Evolutionary conservation across 1,140 invertebrate genomes (phyloP), one percentile per base, ranked within the genome.

Genomic region (Ctenoplectra terminalis): DNA sequence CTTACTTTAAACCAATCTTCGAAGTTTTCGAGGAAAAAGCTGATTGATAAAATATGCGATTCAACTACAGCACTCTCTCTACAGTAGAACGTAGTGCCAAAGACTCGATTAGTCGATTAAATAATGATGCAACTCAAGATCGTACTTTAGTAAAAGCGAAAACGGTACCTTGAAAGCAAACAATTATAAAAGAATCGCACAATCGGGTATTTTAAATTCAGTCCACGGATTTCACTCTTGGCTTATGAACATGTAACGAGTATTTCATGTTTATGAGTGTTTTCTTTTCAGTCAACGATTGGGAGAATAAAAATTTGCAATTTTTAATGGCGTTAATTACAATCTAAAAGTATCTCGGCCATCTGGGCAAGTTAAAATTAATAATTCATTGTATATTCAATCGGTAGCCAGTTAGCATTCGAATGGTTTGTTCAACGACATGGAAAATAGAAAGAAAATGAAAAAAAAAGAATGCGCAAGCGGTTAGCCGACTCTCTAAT

Each of bases 401-500:
- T 13, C 17, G 58, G 8, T 23, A 71, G 2, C 15, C 13, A 58
- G 17, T 56, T 71, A 37, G 23, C 2, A 66, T 43, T 26, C 29
- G 4, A 52, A 64, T 70, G 31, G 52, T 48, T 23, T 11, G 29
- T 73, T 37, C n/a, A 20, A 50, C 58, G 29, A 1, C 13, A 43
- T 0, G 20, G 0, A 48, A 37, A 72, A 60, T 54, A 52, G 60
- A 77, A 64, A 2, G 1, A 61, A 67, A 13, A 31, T 34, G 20
- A 58, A 70, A 75, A 29, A 50, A 34, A 54, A 50, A 29, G 7
- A 9, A 34, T n/a, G n/a, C 5, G 73, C 11, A 46, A 84, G 40
- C 52, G n/a, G 70, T 69, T 66, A 84, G 74, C 46, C n/a, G n/a
- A 58, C 48, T 34, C 52, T 29, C 58, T 70, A 70, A 81, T 66